phyloP scores from a whole-genome alignment of 2,797 vertebrate species.

The Chaenodraco wilsoni region DNA sequence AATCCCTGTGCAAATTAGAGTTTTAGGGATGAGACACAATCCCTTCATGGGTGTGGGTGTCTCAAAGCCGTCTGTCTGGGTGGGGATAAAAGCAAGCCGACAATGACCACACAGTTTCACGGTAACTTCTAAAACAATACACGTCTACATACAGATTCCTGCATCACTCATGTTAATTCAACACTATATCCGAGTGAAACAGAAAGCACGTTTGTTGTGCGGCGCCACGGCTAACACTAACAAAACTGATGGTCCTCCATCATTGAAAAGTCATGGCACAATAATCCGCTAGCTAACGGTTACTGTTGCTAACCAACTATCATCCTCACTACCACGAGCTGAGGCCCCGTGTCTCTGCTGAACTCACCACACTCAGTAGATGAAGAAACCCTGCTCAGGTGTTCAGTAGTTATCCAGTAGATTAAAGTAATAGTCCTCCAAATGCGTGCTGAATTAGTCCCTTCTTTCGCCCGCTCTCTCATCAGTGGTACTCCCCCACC shows the following conservation, averaged over 20 bases:
- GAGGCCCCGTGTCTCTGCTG: neutral
- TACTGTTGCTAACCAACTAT: slow-evolving; percentile 51
- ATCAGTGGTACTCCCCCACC: slow-evolving; percentile 83
- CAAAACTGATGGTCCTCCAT: slow-evolving; percentile 73
- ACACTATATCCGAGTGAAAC: too few species aligned
- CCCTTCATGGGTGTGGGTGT: slow-evolving; percentile 75
- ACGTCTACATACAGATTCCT: neutral
- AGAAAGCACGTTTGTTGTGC: neutral
- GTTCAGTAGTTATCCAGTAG: slow-evolving; percentile 42
- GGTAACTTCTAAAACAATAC: neutral
- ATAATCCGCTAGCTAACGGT: slow-evolving; percentile 80
- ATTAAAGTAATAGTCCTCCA: slow-evolving; percentile 30
- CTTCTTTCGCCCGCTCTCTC: slow-evolving; percentile 71
- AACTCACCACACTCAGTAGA: slow-evolving; percentile 74
- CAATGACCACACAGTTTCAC: slow-evolving; percentile 55
- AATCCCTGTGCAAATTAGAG: neutral
- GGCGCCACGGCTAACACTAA: slow-evolving; percentile 65
- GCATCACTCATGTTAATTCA: neutral
- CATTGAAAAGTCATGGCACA: slow-evolving; percentile 79
- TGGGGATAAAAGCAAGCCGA: slow-evolving; percentile 66
- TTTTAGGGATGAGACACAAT: slow-evolving; percentile 43
- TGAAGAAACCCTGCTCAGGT: slow-evolving; percentile 30
- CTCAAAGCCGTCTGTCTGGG: slow-evolving; percentile 67
- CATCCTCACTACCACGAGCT: slow-evolving; percentile 37
- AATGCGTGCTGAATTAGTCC: slow-evolving; percentile 48